Base-by-base conservation (phyloP, 2,888 invertebrate genomes). In the Caenorhabditis panamensis region DNA sequence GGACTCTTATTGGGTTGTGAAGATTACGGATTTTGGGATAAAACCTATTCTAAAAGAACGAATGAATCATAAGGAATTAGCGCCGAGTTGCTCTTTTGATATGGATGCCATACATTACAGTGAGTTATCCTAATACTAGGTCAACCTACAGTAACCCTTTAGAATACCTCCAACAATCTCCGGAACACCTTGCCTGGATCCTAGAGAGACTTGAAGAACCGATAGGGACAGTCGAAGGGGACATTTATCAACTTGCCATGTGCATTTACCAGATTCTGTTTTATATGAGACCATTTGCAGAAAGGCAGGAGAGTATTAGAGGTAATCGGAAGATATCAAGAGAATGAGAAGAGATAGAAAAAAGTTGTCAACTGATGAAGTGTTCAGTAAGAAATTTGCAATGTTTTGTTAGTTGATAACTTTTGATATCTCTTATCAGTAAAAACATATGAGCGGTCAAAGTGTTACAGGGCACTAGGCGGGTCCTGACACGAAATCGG, bases 1-100 rank as follows among this genome's bases (percentile, higher is more conserved):
- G 9, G 86, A 86, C 54, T 80, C 82, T 0, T 86, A 86, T 68
- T 86, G 86, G 86, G 84, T 85, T 4, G 86, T 86, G 16, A 85
- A 85, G 56, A 37, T 86, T 16, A 86, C 85, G 0, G 86, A 86
- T 77, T 86, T 86, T 51, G 86, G 86, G 1, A 47, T 84, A 0
- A 78, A 73, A 18, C 36, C 26, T 2, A 63, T 86, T 44, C 58
- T 86, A 13, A 76, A 75, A 51, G 82, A 82, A 20, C 66, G 79
- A 41, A 79, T 82, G 62, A 64, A 69, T 5, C 73, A 73, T 22
- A 84, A 84, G 56, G 82, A 84, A 20, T 22, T 84, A 13, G 49
- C 62, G 1, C 47, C 78, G 13, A 68, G 20, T 13, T 37, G 51
- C 0, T 26, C 63, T 0, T 67, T 68, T 31, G 81, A 81, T 36